Base-by-base conservation (phyloP, 2,888 invertebrate species). In the Meteorus colon region DNA sequence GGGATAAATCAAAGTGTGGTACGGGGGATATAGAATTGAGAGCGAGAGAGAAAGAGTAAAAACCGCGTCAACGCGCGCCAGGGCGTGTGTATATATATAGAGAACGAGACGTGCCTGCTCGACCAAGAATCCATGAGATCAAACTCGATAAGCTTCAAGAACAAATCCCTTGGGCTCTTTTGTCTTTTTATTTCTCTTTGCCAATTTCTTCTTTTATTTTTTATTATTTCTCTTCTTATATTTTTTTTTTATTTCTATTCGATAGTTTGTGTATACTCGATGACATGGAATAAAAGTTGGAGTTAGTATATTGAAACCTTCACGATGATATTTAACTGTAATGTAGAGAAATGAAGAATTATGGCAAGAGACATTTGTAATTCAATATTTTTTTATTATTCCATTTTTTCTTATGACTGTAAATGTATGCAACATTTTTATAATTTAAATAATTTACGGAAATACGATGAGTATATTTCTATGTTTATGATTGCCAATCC, bases 1-100 rank as follows among this genome's bases (percentile, higher is more conserved):
- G 75, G 71, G 60, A 62, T 73, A 68, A 72, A 71, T 75, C 62
- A 77, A 66, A 71, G 71, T 62, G 66, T 63, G 19, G 62, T 62
- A 59, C 62, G 48, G 41, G 60, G 34, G 70, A 76, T 63, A 65
- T 59, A 67, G 24, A 48, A 69, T 55, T 10, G 24, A 19, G 55
- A 48, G 48, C n/a, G 48, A 48, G 48, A 48, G 48, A 48, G 48
- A n/a, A 14, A 48, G 48, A n/a, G 19, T 12, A 27, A 48, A 66
- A 73, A 65, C 37, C 55, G 63, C 63, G 65, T 51, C 73, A 34
- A 73, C 55, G 65, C 48, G 66, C 51, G 24, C 19, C 10, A 55
- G 19, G 24, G 19, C n/a, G 19, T 55, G 8, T 6, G n/a, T 55
- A 55, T 55, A 55, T 55, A 55, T 19, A 55, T 19, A 55, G 19